Evolutionary conservation across 2,888 invertebrate genomes (phyloP), one percentile per base, ranked within the genome.

Genomic region (Dione juno): DNA sequence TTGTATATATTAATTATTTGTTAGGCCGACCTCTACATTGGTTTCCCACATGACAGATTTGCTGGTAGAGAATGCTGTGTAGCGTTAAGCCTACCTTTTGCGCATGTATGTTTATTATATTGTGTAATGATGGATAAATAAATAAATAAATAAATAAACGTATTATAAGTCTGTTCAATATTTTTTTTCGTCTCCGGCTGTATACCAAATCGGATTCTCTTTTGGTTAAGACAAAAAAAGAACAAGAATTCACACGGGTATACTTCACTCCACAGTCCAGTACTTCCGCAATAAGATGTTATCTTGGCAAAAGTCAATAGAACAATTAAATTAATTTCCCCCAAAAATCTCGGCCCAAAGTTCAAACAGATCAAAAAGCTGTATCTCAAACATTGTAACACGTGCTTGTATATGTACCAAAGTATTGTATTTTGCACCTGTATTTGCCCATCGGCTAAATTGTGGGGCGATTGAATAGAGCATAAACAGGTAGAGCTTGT

Each of bases 361-460:
- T 35, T 43, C 54, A 75, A 76, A 74, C 66, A 71, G 37, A 66
- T 57, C 57, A 35, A n/a, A 58, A 48, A 65, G 65, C 52, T 13
- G 43, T 6, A 66, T 10, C 58, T 16, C 45, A 69, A 71, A 66
- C 57, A 71, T 53, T 40, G 37, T 16, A 45, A 28, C 61, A 41
- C 40, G 35, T 64, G 37, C 52, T 16, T 37, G 16, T 28, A 53
- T 61, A 59, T 48, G 19, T 67, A 67, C 37, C 8, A 64, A 50
- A 50, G 37, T 64, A 64, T 50, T 64, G n/a, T 64, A 43, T 63
- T 64, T 76, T 76, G 77, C 90, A 90, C 91, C 90, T 90, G 90
- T 90, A 80, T 90, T 90, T 90, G 80, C 88, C 87, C 81, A 80
- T 64, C 69, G 81, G 89, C 88, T 89, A 78, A 84, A 77, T 66